Evolutionary conservation across 2,113 vertebrate genomes (phyloP).

Genomic region (Dromiciops gliroides): DNA sequence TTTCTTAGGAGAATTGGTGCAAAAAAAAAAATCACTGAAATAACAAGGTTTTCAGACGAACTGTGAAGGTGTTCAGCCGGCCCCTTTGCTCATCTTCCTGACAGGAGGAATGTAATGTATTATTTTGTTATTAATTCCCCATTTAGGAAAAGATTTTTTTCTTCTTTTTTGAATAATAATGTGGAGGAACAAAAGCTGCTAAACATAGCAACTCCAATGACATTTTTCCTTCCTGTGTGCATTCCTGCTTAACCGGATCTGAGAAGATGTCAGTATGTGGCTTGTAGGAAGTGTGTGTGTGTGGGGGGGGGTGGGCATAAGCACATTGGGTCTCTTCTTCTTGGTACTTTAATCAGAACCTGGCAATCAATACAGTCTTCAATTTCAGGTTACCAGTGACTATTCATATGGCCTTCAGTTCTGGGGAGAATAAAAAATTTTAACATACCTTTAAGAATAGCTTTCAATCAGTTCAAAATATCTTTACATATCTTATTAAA

Average conservation of each 20-base stretch:
- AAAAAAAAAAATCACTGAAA: slow-evolving; percentile 73
- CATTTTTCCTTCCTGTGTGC: background rate
- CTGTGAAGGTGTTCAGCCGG: slow-evolving; percentile 68
- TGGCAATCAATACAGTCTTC: background rate
- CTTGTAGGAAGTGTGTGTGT: background rate
- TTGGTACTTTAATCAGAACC: background rate
- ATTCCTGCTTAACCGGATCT: background rate
- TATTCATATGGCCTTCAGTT: background rate
- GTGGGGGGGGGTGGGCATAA: background rate
- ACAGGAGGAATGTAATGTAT: slow-evolving; percentile 64
- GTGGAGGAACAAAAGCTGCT: slow-evolving; percentile 57
- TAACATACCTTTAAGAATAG: background rate
- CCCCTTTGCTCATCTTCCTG: slow-evolving; percentile 55
- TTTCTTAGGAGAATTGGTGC: slow-evolving; percentile 71
- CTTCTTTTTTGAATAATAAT: slow-evolving; percentile 66
- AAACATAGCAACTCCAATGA: slow-evolving; percentile 17
- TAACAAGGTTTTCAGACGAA: slow-evolving; percentile 69
- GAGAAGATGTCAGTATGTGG: background rate
- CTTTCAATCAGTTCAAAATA: background rate
- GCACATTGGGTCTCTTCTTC: background rate
- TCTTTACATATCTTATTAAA: background rate
- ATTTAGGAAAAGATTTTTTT: slow-evolving; percentile 53
- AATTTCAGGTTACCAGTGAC: background rate
- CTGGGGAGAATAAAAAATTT: background rate
- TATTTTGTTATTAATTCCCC: slow-evolving; percentile 80